Evolutionary conservation across 2,888 invertebrate species (phyloP), one percentile per base, ranked within the genome.

Genomic region (Sarcophaga carnaria): DNA sequence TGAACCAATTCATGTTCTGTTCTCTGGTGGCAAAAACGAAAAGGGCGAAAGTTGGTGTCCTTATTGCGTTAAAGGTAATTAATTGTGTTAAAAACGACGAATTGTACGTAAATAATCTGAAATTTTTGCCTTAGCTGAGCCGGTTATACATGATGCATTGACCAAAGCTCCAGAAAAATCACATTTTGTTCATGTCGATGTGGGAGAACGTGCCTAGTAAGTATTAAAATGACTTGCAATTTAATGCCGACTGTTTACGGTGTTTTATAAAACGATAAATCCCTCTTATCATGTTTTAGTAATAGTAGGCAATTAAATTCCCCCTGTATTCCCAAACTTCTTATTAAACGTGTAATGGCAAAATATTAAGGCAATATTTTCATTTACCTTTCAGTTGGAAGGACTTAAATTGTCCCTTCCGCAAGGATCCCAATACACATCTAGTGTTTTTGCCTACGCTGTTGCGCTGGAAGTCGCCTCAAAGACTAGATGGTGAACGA

Each of bases 11-110:
- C 93, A 94, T 90, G 91, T 93, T 0, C 89, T 94, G 0, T 94
- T 94, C 85, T 93, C 93, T 67, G 94, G 94, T 11, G 93, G 93
- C 47, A 94, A 94, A 88, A 91, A 92, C 49, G 93, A 93, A 82
- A 92, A 94, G 89, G 97, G 97, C 0, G 93, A 95, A 80, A 98
- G 97, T 92, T 98, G 98, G 98, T 98, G 98, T 91, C 95, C 96
- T 0, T 98, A 98, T 92, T 98, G 98, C 93, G 96, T 96, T 17
- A 95, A 95, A 94, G 97, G 97, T 97, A 95, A 94, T 37, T 37
- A 37, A 92, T 89, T 14, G 10, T 8, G 1, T 66, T 66, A 37
- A 37, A 37, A 8, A 10, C 10, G 37, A 37, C 2, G 2, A 37
- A 37, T 37, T 37, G 37, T 37, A 37, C 37, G 37, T 37, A 37